Evolutionary conservation across 35 echinoderm and acorn worm genomes (phyloP), one percentile per base, ranked within the genome.

Genomic region (Amphiura filiformis): DNA sequence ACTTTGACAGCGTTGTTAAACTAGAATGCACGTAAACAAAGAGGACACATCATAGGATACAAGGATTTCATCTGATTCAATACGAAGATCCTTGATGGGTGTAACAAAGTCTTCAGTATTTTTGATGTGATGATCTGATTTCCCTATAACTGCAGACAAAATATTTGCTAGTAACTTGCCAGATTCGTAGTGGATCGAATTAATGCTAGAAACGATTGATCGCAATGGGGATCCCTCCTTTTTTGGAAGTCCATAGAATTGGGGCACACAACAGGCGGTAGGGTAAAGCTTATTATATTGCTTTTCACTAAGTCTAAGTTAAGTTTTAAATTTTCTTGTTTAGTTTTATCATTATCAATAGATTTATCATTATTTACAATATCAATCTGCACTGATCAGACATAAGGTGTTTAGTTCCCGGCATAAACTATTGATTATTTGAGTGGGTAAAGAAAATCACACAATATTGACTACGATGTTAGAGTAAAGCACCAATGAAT

Each of bases 101-200:
- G 9, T 30, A n/a, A 70, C 61, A 70, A 70, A 70, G 61, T 70
- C 61, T 70, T 70, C 61, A 70, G 61, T 70, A 23, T 70, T 70
- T 23, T 70, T 70, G 7, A 70, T 70, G 26, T 70, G 61, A 30
- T n/a, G 26, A 3, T 30, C 15, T 4, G 61, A 70, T 70, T 70
- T 70, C 9, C 61, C 61, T 2, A 70, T 23, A 2, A 70, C 28
- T 15, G 61, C 28, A 2, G 61, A 70, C 1, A 70, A 23, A 70
- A 70, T n/a, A 30, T 70, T 30, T 13, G 61, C 61, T 2, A 15
- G 26, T 70, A n/a, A 70, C 28, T 70, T 70, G 11, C 61, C 61
- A 70, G 61, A 13, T 70, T 70, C 26, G 26, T 70, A 70, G 28
- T 70, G 61, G 4, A 70, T 23, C 9, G 61, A 15, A n/a, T 70